Percentiles rank a stretch among this genome's conserved stretches.
Evolutionary conservation across 2,113 vertebrate genomes (phyloP).

Genomic region (pig (Sus scrofa)): T2T-Sscrofa CM000812.6:56471501-56472000

Average conservation of each 20-base stretch:
- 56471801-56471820: not conserved
- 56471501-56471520: not conserved
- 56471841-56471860: not conserved
- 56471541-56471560: not conserved
- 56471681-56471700: constrained; percentile 10
- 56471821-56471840: not conserved
- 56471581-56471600: not conserved
- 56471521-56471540: not conserved
- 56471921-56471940: not conserved
- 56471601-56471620: not conserved
- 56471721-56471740: constrained; percentile 24
- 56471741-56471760: constrained; percentile 36
- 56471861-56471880: not conserved
- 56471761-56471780: not conserved
- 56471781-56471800: not conserved
- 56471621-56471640: not conserved
- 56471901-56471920: not conserved
- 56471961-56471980: not conserved
- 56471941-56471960: not conserved
- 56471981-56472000: not conserved
- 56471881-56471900: not conserved
- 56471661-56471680: not conserved
- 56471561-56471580: not conserved
- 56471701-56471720: not conserved
- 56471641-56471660: not conserved